phyloP scores from a whole-genome alignment of 1,140 invertebrate species.

The Platyura marginata region DNA sequence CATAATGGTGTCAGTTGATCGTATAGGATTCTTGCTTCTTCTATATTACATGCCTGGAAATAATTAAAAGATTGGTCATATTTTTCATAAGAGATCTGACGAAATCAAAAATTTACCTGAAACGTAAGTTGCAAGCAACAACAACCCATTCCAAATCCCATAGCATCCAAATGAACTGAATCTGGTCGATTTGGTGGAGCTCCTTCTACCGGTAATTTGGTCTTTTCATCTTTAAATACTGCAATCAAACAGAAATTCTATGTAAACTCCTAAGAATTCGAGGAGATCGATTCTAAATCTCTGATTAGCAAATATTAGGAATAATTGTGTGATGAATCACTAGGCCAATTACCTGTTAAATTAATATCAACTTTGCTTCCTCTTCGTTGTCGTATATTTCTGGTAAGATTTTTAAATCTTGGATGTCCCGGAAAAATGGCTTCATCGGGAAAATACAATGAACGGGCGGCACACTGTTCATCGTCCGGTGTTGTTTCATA shows the following conservation, averaged over 20 bases:
- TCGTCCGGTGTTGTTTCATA: constrained; percentile 45
- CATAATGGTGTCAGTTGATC: constrained; percentile 95
- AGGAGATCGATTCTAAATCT: neutral
- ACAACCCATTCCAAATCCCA: constrained; percentile 99
- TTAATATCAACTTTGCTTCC: constrained; percentile 94
- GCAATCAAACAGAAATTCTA: no score
- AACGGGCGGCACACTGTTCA: constrained; percentile 50
- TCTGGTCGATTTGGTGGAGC: constrained; percentile 43
- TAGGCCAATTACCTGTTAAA: no score
- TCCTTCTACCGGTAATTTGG: constrained; percentile 63
- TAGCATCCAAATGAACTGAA: constrained; percentile 93
- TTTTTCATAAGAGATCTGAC: neutral
- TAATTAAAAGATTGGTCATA: neutral
- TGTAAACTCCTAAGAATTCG: constrained; percentile 11
- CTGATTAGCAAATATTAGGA: neutral
- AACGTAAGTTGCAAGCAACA: constrained; percentile 94
- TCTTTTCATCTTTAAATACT: constrained; percentile 84
- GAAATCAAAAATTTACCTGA: constrained; percentile 8
- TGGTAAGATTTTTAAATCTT: constrained; percentile 83
- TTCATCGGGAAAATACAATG: constrained; percentile 90
- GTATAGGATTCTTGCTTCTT: constrained; percentile 87
- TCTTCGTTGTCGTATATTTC: constrained; percentile 79
- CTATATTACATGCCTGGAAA: constrained; percentile 83
- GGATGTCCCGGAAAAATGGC: constrained; percentile 89
- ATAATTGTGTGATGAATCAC: constrained; percentile 37